phyloP scores from a whole-genome alignment of 2,113 vertebrate species.

The Gambusia affinis region DNA sequence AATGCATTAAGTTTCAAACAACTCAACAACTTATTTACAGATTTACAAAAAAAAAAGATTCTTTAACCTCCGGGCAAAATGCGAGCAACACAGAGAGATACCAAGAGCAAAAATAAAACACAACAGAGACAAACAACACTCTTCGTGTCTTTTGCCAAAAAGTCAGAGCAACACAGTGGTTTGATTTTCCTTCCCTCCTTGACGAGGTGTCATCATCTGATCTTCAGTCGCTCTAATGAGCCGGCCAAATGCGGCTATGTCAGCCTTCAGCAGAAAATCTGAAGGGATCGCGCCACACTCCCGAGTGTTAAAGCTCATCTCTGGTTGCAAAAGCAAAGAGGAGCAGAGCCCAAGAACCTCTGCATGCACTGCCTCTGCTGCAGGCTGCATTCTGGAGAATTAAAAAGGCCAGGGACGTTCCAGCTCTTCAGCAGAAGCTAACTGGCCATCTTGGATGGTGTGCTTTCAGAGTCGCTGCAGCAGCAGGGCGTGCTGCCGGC shows the following conservation, averaged over 20 bases:
- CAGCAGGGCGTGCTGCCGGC: conserved; percentile 59
- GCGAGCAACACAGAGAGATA: conserved; percentile 52
- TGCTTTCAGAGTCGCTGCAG: conserved; percentile 23
- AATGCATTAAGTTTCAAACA: conserved; percentile 50
- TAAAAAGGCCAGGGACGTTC: conserved; percentile 34
- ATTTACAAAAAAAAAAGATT: conserved; percentile 73
- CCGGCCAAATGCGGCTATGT: conserved; percentile 51
- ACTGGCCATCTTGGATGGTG: conserved; percentile 64
- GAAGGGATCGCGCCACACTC: conserved; percentile 47
- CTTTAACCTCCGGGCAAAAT: conserved; percentile 47
- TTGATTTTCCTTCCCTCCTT: conserved; percentile 48
- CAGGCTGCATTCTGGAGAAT: conserved; percentile 63
- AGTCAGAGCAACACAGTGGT: conserved; percentile 59
- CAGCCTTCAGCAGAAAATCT: conserved; percentile 48
- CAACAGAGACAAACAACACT: conserved; percentile 47
- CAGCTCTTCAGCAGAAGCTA: conserved; percentile 55
- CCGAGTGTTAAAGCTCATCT: conserved; percentile 62
- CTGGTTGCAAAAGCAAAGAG: conserved; percentile 69
- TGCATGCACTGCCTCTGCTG: conserved; percentile 68
- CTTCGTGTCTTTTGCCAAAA: conserved; percentile 45
- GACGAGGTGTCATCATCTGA: conserved; percentile 51
- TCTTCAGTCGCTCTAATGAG: conserved; percentile 49
- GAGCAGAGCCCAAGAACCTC: conserved; percentile 76
- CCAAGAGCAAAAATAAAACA: conserved; percentile 57
- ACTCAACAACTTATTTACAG: conserved; percentile 66